Conservation (phyloP, 1,140 invertebrate species). For the Formica exsecta region DNA sequence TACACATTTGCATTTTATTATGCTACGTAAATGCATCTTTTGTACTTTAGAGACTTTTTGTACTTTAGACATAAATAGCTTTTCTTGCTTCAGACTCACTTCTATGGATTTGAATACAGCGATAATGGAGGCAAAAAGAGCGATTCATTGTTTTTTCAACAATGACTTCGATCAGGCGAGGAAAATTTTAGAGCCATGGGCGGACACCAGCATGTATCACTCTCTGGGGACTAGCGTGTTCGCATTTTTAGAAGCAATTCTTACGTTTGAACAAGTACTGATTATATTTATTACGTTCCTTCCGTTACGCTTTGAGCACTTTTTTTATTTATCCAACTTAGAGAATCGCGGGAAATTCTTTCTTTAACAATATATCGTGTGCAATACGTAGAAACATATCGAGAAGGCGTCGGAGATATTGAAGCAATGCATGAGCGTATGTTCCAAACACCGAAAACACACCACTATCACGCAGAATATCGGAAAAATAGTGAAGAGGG, state of each 20-base stretch:
- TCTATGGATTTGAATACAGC: conserved; percentile 89
- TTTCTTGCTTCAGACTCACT: conserved; percentile 76
- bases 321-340: background rate
- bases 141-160: conserved; percentile 94
- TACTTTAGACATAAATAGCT: background rate
- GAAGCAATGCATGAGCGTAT: conserved; percentile 92
- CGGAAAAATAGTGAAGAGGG: conserved; percentile 92
- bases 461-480: conserved; percentile 92
- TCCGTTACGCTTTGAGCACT: background rate
- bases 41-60: background rate
- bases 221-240: conserved; percentile 96
- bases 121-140: conserved; percentile 90
- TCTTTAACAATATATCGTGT: conserved; percentile 25
- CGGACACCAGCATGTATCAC: conserved; percentile 95
- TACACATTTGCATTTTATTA: conserved; percentile 58
- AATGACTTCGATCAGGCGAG: conserved; percentile 94
- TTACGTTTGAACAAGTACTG: conserved; percentile 95
- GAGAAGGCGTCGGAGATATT: conserved; percentile 90
- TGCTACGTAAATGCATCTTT: background rate
- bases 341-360: background rate
- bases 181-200: conserved; percentile 92
- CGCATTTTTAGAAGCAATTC: conserved; percentile 95
- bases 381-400: conserved; percentile 88
- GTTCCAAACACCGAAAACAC: conserved; percentile 91
- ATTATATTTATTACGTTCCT: conserved; percentile 53